Evolutionary conservation across 2,113 vertebrate genomes (phyloP).

Genomic region (Alexandromys fortis): DNA sequence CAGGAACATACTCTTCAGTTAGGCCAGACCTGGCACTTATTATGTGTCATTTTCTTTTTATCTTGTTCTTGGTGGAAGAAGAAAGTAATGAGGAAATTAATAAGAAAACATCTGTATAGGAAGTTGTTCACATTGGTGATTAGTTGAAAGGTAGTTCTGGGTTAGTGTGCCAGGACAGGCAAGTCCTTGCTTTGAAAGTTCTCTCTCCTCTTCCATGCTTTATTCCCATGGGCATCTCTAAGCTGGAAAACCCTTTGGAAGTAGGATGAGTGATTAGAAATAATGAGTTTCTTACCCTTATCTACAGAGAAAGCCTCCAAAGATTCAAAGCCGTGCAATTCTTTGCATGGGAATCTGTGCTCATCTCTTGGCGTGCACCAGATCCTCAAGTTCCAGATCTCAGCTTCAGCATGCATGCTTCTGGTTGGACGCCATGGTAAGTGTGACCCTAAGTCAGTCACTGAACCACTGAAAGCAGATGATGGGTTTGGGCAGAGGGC

Average conservation of each 20-base stretch:
- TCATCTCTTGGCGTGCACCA: neutral
- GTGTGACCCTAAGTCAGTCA: neutral
- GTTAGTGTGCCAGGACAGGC: rapidly evolving
- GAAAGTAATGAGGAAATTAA: neutral
- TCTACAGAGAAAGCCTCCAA: neutral
- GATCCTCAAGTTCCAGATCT: neutral
- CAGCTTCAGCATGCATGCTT: neutral
- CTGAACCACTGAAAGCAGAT: neutral
- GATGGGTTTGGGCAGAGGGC: neutral
- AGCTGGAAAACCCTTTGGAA: neutral
- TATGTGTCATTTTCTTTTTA: neutral
- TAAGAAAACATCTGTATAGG: neutral
- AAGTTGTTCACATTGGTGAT: neutral
- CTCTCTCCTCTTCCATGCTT: neutral
- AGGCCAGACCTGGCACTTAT: too few relatives aligned
- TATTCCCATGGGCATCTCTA: neutral
- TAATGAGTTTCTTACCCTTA: neutral
- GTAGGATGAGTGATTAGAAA: neutral
- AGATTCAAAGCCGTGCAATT: rapidly evolving
- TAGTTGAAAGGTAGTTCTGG: too few relatives aligned
- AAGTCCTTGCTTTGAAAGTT: neutral
- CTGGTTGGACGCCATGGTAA: too few relatives aligned
- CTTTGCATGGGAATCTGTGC: rapidly evolving
- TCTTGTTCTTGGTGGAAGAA: neutral
- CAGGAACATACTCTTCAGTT: too few relatives aligned